These are phyloP conservation scores for Neotoxoptera formosana DNA, from an alignment of 1,140 invertebrate species.

Conservation along the genomic window DNA sequence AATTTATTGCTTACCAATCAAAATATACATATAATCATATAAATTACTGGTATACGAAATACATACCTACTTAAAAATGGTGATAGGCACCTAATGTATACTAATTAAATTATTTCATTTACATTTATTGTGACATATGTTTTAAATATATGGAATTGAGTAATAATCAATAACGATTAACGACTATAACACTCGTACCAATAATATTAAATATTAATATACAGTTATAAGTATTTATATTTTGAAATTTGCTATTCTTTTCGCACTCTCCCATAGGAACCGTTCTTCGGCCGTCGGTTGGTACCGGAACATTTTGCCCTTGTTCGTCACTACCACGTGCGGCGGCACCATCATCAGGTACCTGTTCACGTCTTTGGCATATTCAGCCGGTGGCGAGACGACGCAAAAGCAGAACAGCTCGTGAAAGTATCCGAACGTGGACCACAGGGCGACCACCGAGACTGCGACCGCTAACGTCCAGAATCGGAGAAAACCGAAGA, in stretches of 20 bases:
- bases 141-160: background rate
- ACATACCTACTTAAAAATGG: background rate
- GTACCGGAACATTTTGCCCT: constrained; percentile 10
- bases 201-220: background rate
- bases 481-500: background rate
- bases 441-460: background rate
- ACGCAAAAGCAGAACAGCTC: constrained; percentile 20
- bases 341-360: constrained; percentile 29
- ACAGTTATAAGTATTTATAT: background rate
- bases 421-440: constrained; percentile 20
- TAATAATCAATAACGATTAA: background rate
- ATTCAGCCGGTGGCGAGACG: background rate
- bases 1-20: too few species aligned
- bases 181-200: background rate
- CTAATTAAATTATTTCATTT: background rate
- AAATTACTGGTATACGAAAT: too few species aligned
- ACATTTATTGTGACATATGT: background rate
- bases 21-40: too few species aligned
- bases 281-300: constrained; percentile 23
- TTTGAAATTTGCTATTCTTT: constrained; percentile 34
- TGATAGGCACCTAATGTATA: background rate
- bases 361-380: constrained; percentile 25
- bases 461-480: background rate
- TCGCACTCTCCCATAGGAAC: constrained; percentile 24
- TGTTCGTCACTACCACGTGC: constrained; percentile 17